Evolutionary conservation across 2,888 invertebrate genomes (phyloP), one percentile per base, ranked within the genome.

Genomic region (Microctonus hyperodae): DNA sequence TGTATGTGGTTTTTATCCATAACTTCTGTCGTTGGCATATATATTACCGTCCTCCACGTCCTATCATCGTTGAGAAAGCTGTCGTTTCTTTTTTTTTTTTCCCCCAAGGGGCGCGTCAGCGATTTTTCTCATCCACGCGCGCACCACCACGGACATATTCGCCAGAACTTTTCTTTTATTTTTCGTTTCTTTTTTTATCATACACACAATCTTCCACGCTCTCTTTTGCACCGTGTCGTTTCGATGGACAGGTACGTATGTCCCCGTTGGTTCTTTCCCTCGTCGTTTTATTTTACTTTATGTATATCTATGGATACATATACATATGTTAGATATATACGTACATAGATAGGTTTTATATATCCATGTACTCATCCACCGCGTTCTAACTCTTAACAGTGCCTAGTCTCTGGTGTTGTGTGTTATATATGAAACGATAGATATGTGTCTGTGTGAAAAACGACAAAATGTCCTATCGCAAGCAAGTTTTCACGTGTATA

Each of bases 181-280:
- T 25, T 16, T 20, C 44, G 16, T 44, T 44, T 44, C 44, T 16
- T n/a, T 44, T 16, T 44, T 44, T 44, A 16, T 44, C 44, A 44
- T 44, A 16, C 44, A 44, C n/a, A 20, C 13, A 16, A n/a, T 11
- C 44, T 7, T n/a, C 13, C 31, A 9, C 2, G 16, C 28, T 56
- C 20, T 16, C 57, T 35, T 59, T 59, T 28, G 40, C 16, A 25
- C 25, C 0, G 25, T 55, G 55, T 55, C 55, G 44, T 28, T 59
- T 44, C 50, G 60, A 60, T 50, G 50, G 60, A 60, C 60, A 60
- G 48, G 48, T 60, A 50, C 60, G 31, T 60, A 60, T 60, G 60
- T 60, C 60, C 22, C 22, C 33, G 51, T 51, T 7, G 23, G 51
- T 13, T 51, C 11, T 25, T 23, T 51, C 25, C 22, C 23, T 51